Percentiles rank a stretch among this genome's conserved stretches.
Conservation (phyloP, 2,888 invertebrate species). For the Cheilosia variabilis region DNA sequence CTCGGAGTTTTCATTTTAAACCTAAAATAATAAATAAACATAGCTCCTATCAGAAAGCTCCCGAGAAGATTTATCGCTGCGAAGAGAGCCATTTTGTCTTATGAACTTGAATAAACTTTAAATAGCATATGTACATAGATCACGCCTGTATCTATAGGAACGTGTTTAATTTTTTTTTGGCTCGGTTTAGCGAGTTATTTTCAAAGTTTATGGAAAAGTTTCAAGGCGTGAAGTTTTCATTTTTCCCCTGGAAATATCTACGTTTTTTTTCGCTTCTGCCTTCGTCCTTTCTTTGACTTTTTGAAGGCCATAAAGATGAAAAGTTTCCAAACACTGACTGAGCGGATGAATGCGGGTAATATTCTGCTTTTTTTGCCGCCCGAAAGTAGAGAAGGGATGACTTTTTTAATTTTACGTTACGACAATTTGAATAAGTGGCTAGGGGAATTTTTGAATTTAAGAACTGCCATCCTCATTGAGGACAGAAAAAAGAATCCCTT, state of each 20-base stretch:
- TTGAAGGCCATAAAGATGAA: constrained; percentile 66
- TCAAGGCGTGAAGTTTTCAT: constrained; percentile 73
- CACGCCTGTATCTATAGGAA: not conserved
- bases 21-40: constrained; percentile 19
- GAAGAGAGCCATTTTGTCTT: constrained; percentile 14
- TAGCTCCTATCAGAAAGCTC: constrained; percentile 26
- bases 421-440: constrained; percentile 74
- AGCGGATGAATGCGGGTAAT: constrained; percentile 70
- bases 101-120: constrained; percentile 49
- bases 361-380: constrained; percentile 28
- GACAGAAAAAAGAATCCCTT: not conserved
- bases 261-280: not conserved
- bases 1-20: constrained; percentile 25
- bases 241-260: constrained; percentile 28
- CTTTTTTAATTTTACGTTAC: constrained; percentile 64
- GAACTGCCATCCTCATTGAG: constrained; percentile 54
- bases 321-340: constrained; percentile 73
- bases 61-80: constrained; percentile 46
- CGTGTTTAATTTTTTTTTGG: constrained; percentile 20
- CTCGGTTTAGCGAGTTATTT: constrained; percentile 56
- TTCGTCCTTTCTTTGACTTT: constrained; percentile 60
- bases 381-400: not conserved
- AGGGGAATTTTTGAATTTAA: constrained; percentile 46
- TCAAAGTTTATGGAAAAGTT: constrained; percentile 70
- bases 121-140: constrained; percentile 36